Base-by-base conservation (phyloP, 2,113 vertebrate species). In the rabbit (Oryctolagus cuniculus) region DNA sequence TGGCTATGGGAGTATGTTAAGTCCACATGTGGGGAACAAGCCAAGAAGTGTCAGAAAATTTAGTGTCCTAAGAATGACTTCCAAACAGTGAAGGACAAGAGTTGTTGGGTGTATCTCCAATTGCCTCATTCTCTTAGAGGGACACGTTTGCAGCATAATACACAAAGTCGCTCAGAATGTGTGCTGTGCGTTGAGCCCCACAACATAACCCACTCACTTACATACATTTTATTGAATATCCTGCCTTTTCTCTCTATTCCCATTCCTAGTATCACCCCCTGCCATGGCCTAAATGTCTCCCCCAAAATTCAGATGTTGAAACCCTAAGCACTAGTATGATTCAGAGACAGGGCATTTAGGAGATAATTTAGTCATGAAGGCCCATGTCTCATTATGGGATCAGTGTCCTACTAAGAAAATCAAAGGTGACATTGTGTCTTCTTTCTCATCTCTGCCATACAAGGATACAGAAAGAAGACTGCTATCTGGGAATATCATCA, bases 11-110 rank as follows among this genome's bases (percentile, higher is more conserved):
- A 84, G 38, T n/a, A 49, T 63, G 10, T 12, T 93, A 44, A 11
- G 38, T 21, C 22, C 36, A 70, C 29, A 70, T 77, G 25, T 31
- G 31, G 64, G 24, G 5, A 16, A 19, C 31, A 75, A 34, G 29
- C 31, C 29, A 88, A 61, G 51, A 95, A 93, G 38, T 51, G 29
- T 25, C 74, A 82, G 63, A 24, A 17, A 83, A 88, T 83, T 72
- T 78, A 88, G 64, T 82, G 36, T 3, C n/a, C 34, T 74, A 81
- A 27, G 69, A 75, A 7, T 61, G 36, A 53, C 19, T 81, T 55
- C 36, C 44, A 87, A 70, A 58, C 36, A 91, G 63, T 25, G 38
- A 78, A 78, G 51, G 25, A 36, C 10, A 73, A 8, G n/a, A 34
- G 15, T 51, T 77, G n/a, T n/a, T 61, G 58, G 17, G 5, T 31